These are phyloP conservation scores for Plutella xylostella DNA, from an alignment of 2,888 invertebrate species.

Conservation along the genomic window DNA sequence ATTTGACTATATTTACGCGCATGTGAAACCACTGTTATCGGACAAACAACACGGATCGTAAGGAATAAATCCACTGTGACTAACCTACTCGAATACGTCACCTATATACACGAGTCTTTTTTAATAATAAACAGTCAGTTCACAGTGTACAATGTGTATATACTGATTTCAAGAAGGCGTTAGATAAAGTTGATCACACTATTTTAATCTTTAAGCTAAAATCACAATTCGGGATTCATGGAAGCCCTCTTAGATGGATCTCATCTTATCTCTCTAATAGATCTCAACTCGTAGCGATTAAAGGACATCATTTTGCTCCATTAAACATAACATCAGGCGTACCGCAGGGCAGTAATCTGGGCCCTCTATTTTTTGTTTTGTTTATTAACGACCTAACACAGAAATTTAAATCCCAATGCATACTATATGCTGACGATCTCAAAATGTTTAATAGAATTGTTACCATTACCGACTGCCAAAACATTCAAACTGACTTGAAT, in stretches of 20 bases:
- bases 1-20: constrained; percentile 3
- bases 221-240: neutral
- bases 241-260: neutral
- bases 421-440: neutral
- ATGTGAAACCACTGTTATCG: neutral
- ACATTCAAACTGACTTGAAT: too few species aligned
- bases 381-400: neutral
- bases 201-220: neutral
- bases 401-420: neutral
- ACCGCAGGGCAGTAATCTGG: neutral
- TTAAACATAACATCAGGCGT: neutral
- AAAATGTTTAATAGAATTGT: too few species aligned
- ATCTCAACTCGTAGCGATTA: neutral
- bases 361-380: neutral
- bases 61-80: neutral
- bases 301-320: neutral
- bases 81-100: neutral
- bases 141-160: neutral
- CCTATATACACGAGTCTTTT: neutral
- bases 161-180: constrained; percentile 3
- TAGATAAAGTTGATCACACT: constrained; percentile 2
- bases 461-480: too few species aligned
- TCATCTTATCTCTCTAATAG: neutral
- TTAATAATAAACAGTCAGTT: neutral
- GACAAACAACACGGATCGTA: neutral